Evolutionary conservation across 2,888 invertebrate genomes (phyloP), one percentile per base, ranked within the genome.

Genomic region (Cantharis flavilabris): DNA sequence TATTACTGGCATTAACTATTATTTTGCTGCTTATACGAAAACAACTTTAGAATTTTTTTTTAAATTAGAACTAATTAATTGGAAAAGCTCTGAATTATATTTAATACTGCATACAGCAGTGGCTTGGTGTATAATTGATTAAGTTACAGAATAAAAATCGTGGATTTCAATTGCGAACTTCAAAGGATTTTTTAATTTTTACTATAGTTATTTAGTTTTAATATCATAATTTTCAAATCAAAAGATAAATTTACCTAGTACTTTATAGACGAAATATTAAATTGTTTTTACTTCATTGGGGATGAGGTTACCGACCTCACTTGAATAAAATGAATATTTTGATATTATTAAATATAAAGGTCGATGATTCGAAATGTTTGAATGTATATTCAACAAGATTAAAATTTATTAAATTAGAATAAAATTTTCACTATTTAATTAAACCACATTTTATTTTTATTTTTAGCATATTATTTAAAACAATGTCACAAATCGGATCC

Each of bases 401-500:
- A n/a, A 7, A 49, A 49, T 49, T 49, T 1, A n/a, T 49, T 23
- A n/a, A 49, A 49, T 13, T 49, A n/a, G 4, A 33, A 33, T 49
- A 49, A 9, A 2, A n/a, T 49, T 49, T 49, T 9, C 2, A 49
- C 49, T n/a, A n/a, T 7, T 13, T 49, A n/a, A 49, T 49, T 49
- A 7, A 49, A 49, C 9, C 7, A 49, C 4, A 49, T 5, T 33
- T 33, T 33, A 49, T n/a, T 49, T 49, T 26, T 67, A 62, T 77
- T 72, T 65, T 9, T 88, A 94, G 93, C 91, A 69, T 82, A 82
- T 70, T 96, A 94, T 86, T 89, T 96, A 63, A 94, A 94, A 33
- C 92, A 93, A 80, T 96, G 96, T 85, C 92, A 92, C n/a, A 91
- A 90, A 81, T 89, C 89, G 78, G 94, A 95, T 85, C 92, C 93